Conservation (phyloP, 2,113 vertebrate species). For the Rhegmatorhina hoffmannsi region DNA sequence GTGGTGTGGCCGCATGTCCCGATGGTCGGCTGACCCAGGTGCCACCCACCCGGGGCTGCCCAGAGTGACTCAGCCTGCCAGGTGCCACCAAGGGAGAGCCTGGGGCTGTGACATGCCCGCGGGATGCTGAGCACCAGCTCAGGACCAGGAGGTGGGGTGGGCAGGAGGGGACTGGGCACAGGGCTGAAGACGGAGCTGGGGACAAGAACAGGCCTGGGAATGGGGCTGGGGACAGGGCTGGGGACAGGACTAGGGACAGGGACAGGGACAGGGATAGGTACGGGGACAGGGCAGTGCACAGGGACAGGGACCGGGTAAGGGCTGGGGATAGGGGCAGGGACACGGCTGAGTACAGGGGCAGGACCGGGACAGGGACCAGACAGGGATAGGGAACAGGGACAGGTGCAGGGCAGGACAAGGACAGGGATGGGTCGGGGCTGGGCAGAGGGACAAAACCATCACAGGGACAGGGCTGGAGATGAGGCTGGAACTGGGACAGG, state of each 20-base stretch:
- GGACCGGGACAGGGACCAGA: not conserved
- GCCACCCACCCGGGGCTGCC: not conserved
- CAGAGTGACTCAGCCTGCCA: not conserved
- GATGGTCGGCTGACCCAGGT: not conserved
- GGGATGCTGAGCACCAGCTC: not conserved
- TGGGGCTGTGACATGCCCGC: rapidly evolving
- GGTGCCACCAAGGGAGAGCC: not conserved
- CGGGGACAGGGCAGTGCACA: rapidly evolving
- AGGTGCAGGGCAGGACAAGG: not conserved
- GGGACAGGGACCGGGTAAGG: too few relatives aligned
- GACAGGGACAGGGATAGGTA: not conserved
- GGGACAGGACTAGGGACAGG: rapidly evolving
- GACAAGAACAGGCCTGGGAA: not conserved
- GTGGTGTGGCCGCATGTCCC: not conserved
- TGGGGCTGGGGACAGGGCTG: too few relatives aligned
- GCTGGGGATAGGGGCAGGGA: too few relatives aligned
- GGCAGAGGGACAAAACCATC: not conserved
- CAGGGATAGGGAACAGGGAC: too few relatives aligned
- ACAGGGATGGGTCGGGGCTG: not conserved
- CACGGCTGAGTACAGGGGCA: too few relatives aligned
- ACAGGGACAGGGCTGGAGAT: not conserved
- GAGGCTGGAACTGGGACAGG: too few relatives aligned
- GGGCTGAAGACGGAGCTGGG: not conserved
- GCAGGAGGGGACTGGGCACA: not conserved
- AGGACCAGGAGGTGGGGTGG: rapidly evolving